A percentile compares a stretch with the other conserved stretches of the same genome.
phyloP scores from a whole-genome alignment of 2,888 invertebrate genomes.

The Nineta flava region DNA sequence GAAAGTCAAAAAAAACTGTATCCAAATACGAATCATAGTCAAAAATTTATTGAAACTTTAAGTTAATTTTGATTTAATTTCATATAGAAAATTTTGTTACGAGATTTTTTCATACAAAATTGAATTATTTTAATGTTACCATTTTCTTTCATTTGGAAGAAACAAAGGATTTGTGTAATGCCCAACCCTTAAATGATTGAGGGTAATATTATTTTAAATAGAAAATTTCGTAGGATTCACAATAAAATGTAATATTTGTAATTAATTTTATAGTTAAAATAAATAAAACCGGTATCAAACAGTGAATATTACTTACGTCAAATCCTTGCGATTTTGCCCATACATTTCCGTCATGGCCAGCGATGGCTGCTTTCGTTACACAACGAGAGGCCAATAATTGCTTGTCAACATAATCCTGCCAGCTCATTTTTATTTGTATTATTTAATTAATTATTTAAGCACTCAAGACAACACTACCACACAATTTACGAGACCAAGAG shows the following conservation, averaged over 20 bases:
- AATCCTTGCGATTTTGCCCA: conserved; percentile 90
- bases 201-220: too few relatives aligned
- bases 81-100: too few relatives aligned
- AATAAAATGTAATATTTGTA: too few relatives aligned
- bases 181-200: too few relatives aligned
- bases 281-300: too few relatives aligned
- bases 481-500: conserved; percentile 13
- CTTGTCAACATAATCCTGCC: conserved; percentile 97
- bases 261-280: neutral
- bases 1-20: conserved; percentile 2
- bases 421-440: conserved; percentile 58
- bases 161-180: neutral
- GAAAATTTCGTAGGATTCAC: too few relatives aligned
- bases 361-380: conserved; percentile 88
- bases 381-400: conserved; percentile 89
- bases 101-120: too few relatives aligned
- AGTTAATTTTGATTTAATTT: neutral
- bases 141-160: neutral
- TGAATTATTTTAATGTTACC: too few relatives aligned
- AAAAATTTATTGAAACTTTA: neutral
- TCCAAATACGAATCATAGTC: neutral
- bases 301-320: conserved; percentile 54
- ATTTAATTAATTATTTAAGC: conserved; percentile 18
- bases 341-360: conserved; percentile 87
- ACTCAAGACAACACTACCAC: conserved; percentile 22